Evolutionary conservation across 1,140 invertebrate genomes (phyloP).

Genomic region (Bradynema listronoti): DNA sequence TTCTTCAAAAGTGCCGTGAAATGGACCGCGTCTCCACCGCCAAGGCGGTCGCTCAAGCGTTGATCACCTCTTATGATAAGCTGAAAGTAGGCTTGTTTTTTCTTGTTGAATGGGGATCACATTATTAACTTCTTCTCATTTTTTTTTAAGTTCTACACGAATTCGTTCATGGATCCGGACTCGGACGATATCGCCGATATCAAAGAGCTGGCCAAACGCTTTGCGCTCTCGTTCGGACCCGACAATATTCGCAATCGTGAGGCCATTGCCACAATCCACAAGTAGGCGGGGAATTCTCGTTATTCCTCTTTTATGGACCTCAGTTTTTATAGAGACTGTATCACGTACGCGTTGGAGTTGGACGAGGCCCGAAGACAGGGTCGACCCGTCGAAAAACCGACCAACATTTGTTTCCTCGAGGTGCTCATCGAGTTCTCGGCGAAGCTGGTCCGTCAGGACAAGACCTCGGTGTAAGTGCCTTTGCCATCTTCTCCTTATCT

Average conservation of each 20-base stretch:
- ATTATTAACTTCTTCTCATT: constrained; percentile 9
- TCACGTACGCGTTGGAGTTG: constrained; percentile 24
- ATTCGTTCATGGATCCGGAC: constrained; percentile 34
- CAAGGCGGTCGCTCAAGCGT: constrained; percentile 71
- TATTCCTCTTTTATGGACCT: constrained; percentile 8
- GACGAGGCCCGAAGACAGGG: constrained; percentile 21
- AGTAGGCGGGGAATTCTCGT: constrained; percentile 41
- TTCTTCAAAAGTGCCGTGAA: constrained; percentile 87
- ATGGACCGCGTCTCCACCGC: constrained; percentile 95
- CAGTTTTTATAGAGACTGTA: constrained; percentile 26
- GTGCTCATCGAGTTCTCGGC: constrained; percentile 40
- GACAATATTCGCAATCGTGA: constrained; percentile 95
- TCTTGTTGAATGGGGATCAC: constrained; percentile 11
- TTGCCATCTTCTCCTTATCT: constrained; percentile 7
- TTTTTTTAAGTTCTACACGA: not conserved
- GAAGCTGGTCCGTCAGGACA: constrained; percentile 39
- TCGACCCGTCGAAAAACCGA: not conserved
- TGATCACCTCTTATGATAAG: constrained; percentile 25
- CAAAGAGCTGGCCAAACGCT: constrained; percentile 85
- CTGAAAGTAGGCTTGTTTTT: constrained; percentile 23
- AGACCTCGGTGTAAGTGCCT: constrained; percentile 40
- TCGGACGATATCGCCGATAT: constrained; percentile 33
- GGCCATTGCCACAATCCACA: constrained; percentile 86
- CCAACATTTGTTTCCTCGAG: constrained; percentile 36
- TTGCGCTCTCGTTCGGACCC: constrained; percentile 90